phyloP scores from a whole-genome alignment of 2,888 invertebrate genomes.

The Anagyrus pseudococci region DNA sequence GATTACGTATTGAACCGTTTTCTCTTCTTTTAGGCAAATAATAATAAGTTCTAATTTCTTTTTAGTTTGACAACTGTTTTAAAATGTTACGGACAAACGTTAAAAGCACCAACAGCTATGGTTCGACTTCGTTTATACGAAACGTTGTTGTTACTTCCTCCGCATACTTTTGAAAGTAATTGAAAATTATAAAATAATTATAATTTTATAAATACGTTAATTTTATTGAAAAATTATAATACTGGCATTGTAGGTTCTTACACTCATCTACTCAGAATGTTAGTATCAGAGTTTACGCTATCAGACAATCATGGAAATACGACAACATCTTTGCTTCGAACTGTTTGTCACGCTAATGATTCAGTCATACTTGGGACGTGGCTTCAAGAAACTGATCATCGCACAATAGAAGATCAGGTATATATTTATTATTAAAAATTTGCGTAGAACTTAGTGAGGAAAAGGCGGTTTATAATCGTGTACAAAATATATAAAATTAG shows the following conservation, averaged over 20 bases:
- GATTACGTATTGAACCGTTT: not conserved
- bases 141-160: constrained; percentile 78
- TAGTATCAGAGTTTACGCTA: constrained; percentile 94
- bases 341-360: constrained; percentile 87
- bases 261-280: constrained; percentile 85
- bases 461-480: too few relatives aligned
- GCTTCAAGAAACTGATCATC: constrained; percentile 95
- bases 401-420: constrained; percentile 97
- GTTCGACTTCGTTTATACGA: constrained; percentile 92
- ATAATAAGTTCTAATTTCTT: not conserved
- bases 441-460: not conserved
- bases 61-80: constrained; percentile 82
- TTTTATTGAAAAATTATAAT: too few relatives aligned
- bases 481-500: not conserved
- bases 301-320: constrained; percentile 94
- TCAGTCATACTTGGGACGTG: constrained; percentile 93
- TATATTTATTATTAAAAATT: constrained; percentile 36
- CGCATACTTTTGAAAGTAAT: constrained; percentile 80
- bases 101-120: constrained; percentile 94
- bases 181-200: not conserved
- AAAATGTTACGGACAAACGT: constrained; percentile 87
- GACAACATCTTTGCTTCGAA: constrained; percentile 80
- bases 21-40: not conserved
- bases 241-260: constrained; percentile 77
- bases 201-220: constrained; percentile 8